A percentile compares a stretch with the other conserved stretches of the same genome.
Conservation (phyloP, 64 coral and sea anemone genomes). For the Acropora tenuis region DNA sequence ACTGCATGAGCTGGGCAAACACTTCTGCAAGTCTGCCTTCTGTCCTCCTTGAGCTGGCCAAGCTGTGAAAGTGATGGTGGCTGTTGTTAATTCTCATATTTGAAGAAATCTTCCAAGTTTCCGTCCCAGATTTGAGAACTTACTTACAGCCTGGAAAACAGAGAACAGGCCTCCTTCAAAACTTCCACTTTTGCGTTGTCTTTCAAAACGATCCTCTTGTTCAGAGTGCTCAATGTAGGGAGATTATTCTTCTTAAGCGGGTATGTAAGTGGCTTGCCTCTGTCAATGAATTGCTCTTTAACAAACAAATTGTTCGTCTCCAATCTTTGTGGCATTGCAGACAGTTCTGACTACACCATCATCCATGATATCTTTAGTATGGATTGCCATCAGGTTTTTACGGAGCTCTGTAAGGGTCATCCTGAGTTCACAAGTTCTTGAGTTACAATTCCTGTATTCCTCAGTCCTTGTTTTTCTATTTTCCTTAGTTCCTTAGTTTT, state of each 20-base stretch:
- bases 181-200: constrained; percentile 16
- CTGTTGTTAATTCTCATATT: not conserved
- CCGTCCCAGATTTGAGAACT: not conserved
- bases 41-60: not conserved
- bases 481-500: no score
- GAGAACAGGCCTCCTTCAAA: constrained; percentile 19
- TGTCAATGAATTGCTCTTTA: constrained; percentile 19
- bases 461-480: no score
- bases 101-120: constrained; percentile 55
- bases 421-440: no score
- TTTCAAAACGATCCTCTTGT: constrained; percentile 11
- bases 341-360: constrained; percentile 17
- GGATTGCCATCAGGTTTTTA: constrained; percentile 20
- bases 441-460: no score
- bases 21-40: not conserved
- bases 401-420: not conserved
- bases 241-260: constrained; percentile 24
- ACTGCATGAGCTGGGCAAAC: no score
- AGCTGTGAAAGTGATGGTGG: no score
- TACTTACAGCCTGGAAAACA: constrained; percentile 12
- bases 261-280: constrained; percentile 1
- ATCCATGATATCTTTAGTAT: constrained; percentile 48
- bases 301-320: constrained; percentile 3
- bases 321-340: not conserved
- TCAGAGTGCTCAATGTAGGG: not conserved